Evolutionary conservation across 2,888 invertebrate genomes (phyloP).

Genomic region (Clostera curtula): DNA sequence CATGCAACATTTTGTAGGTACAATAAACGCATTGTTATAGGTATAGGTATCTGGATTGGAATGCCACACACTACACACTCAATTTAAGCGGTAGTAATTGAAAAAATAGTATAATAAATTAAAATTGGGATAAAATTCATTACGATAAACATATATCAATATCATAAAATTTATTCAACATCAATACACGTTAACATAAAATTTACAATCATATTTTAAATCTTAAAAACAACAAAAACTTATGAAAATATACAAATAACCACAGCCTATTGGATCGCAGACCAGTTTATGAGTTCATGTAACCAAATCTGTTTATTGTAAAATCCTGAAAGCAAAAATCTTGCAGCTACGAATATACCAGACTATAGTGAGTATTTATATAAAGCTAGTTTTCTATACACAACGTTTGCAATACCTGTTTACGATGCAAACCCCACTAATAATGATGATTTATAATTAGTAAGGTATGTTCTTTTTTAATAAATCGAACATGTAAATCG

Average conservation of each 20-base stretch:
- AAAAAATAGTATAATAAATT: conserved; percentile 5
- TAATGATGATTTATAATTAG: too few species aligned
- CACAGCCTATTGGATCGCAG: conserved; percentile 74
- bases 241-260: conserved; percentile 51
- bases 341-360: too few species aligned
- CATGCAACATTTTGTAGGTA: background rate
- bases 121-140: too few species aligned
- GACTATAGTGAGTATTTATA: background rate
- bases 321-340: too few species aligned
- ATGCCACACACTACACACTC: background rate
- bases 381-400: background rate
- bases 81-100: background rate
- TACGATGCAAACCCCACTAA: too few species aligned
- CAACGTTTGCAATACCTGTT: too few species aligned
- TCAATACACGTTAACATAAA: conserved; percentile 39
- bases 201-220: conserved; percentile 35
- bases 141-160: conserved; percentile 13
- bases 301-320: conserved; percentile 15
- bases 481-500: too few species aligned
- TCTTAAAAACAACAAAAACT: conserved; percentile 31
- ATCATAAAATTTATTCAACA: conserved; percentile 46
- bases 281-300: conserved; percentile 47
- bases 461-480: too few species aligned
- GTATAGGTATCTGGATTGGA: background rate
- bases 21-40: background rate